Conservation (phyloP, 2,797 vertebrate genomes). For the Sebastes umbrosus region DNA sequence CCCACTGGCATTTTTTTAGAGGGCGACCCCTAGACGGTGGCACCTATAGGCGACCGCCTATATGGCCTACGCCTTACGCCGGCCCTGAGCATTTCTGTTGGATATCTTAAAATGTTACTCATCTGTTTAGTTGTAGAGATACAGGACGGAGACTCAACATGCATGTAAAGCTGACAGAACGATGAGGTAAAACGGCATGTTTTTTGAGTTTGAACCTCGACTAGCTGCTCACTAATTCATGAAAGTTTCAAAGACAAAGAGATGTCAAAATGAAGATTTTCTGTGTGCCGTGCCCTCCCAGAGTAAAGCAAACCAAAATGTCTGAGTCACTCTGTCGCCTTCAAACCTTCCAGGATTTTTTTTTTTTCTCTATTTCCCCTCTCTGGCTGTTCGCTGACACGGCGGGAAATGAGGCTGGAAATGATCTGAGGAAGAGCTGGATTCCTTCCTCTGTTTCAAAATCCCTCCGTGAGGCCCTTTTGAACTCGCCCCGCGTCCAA, state of each 20-base stretch:
- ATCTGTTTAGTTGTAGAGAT: neutral
- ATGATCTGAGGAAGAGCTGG: slow-evolving; percentile 58
- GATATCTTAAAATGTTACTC: neutral
- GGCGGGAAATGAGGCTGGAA: slow-evolving; percentile 56
- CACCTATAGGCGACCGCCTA: too few species aligned
- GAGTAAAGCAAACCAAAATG: slow-evolving; percentile 8
- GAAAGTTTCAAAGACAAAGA: neutral
- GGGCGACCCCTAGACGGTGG: fast-evolving
- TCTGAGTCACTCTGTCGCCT: slow-evolving; percentile 20
- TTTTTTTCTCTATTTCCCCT: neutral
- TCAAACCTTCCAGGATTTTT: slow-evolving; percentile 27
- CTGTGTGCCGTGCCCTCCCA: neutral
- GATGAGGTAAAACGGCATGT: neutral
- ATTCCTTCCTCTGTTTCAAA: slow-evolving; percentile 53
- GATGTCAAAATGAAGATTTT: neutral
- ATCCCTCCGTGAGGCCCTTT: slow-evolving; percentile 52
- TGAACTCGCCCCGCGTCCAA: slow-evolving; percentile 48
- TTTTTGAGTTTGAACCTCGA: neutral
- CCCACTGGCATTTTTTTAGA: fast-evolving
- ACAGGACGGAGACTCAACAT: neutral
- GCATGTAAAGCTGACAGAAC: neutral
- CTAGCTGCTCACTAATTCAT: neutral
- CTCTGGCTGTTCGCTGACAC: slow-evolving; percentile 33
- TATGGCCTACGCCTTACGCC: too few species aligned
- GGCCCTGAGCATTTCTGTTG: neutral